Base-by-base conservation (phyloP, 1,140 invertebrate genomes). In the Gerris buenoi region DNA sequence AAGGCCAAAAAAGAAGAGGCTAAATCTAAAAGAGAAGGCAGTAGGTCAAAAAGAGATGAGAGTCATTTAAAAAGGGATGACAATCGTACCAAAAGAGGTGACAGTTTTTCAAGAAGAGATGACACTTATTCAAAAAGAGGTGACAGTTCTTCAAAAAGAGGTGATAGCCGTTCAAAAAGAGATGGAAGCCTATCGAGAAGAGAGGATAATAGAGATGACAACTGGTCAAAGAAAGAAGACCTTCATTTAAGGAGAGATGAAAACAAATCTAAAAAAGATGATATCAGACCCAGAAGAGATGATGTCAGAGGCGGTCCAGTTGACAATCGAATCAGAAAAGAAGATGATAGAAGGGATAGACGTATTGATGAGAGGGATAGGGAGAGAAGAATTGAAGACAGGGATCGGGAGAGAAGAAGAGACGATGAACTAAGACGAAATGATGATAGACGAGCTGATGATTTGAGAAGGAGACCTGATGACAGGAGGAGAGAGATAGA, bases 401-500 rank as follows among this genome's bases (percentile, higher is more conserved):
- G 62, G 56, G 25, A 29, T 2, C 33, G 61, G 29, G 56, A 65
- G n/a, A 65, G 66, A 27, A 25, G 26, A 2, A 26, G 65, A 27
- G 27, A 27, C 28, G 62, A 64, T 10, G 65, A 67, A 46, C 25
- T 63, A 14, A 57, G 65, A 14, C 57, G 68, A 29, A 67, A 14
- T 69, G 68, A 23, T 33, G 63, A 29, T 15, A 46, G 63, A n/a
- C 29, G 23, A n/a, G 29, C 26, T 33, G 25, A 59, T 27, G 65
- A 67, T 2, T 27, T 25, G 1, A 62, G 65, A 23, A 23, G 27
- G 27, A 25, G 59, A 15, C 61, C 18, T n/a, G 64, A 65, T 65
- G 14, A 28, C 1, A 59, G 64, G 22, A 60, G 68, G 65, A 74
- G 75, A 56, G 72, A 73, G 67, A 69, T 72, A 64, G 77, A 77